Conservation (phyloP, 2,888 invertebrate species). For the Phalera bucephala region DNA sequence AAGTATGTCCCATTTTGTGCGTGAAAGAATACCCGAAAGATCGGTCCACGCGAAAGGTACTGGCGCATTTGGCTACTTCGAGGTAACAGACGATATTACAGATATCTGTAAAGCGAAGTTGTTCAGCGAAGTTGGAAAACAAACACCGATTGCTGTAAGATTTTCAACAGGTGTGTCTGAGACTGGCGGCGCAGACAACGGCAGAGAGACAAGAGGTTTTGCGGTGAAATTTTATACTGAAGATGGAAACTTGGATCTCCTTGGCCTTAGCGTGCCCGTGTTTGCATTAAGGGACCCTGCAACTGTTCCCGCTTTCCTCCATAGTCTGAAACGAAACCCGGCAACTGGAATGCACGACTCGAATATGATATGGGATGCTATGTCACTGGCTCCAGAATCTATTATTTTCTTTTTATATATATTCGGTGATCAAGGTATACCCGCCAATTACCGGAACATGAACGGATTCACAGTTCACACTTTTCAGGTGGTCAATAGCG, state of each 20-base stretch:
- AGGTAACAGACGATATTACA: constrained; percentile 91
- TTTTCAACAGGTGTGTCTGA: constrained; percentile 93
- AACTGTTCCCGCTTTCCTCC: constrained; percentile 95
- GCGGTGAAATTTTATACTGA: constrained; percentile 96
- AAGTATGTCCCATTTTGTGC: constrained; percentile 89
- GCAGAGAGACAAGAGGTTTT: constrained; percentile 93
- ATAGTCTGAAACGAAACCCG: constrained; percentile 97
- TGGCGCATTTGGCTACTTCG: constrained; percentile 93
- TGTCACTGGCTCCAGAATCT: constrained; percentile 91
- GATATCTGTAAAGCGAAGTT: constrained; percentile 89
- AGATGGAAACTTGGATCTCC: constrained; percentile 94
- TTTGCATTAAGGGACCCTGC: constrained; percentile 94
- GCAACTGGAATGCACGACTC: constrained; percentile 91
- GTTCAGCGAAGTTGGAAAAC: constrained; percentile 90
- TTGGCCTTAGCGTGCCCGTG: constrained; percentile 94
- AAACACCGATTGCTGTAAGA: constrained; percentile 88
- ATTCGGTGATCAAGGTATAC: constrained; percentile 62
- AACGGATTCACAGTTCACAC: constrained; percentile 96
- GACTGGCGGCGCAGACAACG: constrained; percentile 92
- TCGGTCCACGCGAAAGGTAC: constrained; percentile 97
- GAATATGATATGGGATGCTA: constrained; percentile 96
- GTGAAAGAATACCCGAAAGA: constrained; percentile 95
- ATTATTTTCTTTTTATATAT: constrained; percentile 93
- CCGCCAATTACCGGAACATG: constrained; percentile 87
- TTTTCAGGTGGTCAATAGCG: constrained; percentile 90